Evolutionary conservation across 1,140 invertebrate species (phyloP), one percentile per base, ranked within the genome.

Genomic region (Drosophila kohkoa): DNA sequence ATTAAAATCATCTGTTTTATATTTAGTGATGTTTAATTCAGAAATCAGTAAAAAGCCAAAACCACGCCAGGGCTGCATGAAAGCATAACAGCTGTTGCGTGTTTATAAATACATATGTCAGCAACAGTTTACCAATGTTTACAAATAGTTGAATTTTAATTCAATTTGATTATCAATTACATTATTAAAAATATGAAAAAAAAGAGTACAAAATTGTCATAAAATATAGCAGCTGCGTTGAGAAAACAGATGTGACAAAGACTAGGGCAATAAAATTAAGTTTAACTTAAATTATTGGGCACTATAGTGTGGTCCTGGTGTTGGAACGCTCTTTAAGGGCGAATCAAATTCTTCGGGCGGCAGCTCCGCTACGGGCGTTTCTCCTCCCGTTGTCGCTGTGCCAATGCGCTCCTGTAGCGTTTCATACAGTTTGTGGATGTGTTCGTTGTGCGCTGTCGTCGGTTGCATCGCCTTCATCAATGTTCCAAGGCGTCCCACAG

Each of bases 401-500:
- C 95, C 95, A 71, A 98, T 95, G 83, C 97, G 97, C 72, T 97
- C 96, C 78, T 96, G 94, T 46, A 98, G 93, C 51, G 95, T 93
- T 87, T 97, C 95, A 92, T 97, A 97, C 11, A 98, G 93, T 81
- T 93, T 96, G 82, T 98, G 96, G 5, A 97, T 96, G 78, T 95
- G 95, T 91, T 98, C 97, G 92, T 97, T 97, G 88, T 98, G 96
- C 92, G 97, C 94, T 49, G 96, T 94, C 1, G 96, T 96, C 5
- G 97, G 97, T 88, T 98, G 96, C 46, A 98, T 93, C 5, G 96
- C 96, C 93, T 98, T 98, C 93, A 98, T 95, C 16, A 98, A 90
- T 0, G 96, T 96, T 66, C 97, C 96, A 60, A 98, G 93, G 70
- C 97, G 94, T 13, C 94, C 95, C 3, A 95, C 93, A 0, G 98